Evolutionary conservation across 2,888 invertebrate genomes (phyloP).

Genomic region (Lacanobia oleracea): DNA sequence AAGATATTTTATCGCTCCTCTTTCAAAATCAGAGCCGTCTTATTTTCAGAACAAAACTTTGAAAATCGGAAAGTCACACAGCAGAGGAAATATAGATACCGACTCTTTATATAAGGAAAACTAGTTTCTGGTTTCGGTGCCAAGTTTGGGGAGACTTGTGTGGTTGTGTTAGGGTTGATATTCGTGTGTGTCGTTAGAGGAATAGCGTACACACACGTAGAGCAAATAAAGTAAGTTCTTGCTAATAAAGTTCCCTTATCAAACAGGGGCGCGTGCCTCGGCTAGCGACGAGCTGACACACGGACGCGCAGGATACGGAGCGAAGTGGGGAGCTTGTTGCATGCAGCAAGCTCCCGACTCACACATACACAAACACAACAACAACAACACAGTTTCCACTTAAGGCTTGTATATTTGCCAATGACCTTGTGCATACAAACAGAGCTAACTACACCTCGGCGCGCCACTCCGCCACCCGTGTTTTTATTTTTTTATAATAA

Average conservation of each 20-base stretch:
- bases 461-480: too few species aligned
- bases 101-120: conserved; percentile 43
- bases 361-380: too few species aligned
- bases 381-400: too few species aligned
- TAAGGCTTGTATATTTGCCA: too few species aligned
- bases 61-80: conserved; percentile 60
- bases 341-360: too few species aligned
- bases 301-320: conserved; percentile 5
- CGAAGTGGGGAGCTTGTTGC: not conserved
- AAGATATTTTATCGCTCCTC: conserved; percentile 59
- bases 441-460: too few species aligned
- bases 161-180: conserved; percentile 26
- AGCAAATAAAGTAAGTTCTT: conserved; percentile 75
- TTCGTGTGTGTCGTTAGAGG: conserved; percentile 14
- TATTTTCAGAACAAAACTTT: conserved; percentile 63
- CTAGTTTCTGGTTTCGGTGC: conserved; percentile 36
- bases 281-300: conserved; percentile 57
- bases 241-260: conserved; percentile 82
- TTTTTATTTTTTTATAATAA: too few species aligned
- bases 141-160: conserved; percentile 18
- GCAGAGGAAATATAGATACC: conserved; percentile 57
- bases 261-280: conserved; percentile 76
- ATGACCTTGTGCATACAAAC: too few species aligned
- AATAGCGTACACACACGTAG: conserved; percentile 63
- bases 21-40: conserved; percentile 59